Evolutionary conservation across 2,113 vertebrate species (phyloP).

Genomic region (Dolichotis patagonum): DNA sequence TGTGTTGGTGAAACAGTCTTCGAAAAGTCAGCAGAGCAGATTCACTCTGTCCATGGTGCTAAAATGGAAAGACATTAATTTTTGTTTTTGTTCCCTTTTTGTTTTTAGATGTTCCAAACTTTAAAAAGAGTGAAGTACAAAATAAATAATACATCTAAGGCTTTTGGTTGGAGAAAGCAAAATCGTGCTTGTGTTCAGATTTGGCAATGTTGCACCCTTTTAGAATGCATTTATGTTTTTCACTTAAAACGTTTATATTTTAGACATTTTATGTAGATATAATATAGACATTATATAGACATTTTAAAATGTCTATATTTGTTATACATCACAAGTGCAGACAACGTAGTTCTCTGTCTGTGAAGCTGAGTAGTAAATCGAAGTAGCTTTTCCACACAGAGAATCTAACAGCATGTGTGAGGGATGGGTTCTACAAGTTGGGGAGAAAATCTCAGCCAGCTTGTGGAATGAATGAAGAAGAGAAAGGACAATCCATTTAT

Average conservation of each 20-base stretch:
- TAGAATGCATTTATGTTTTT: conserved; percentile 34
- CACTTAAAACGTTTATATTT: conserved; percentile 47
- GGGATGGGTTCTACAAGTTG: background rate
- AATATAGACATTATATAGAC: too few relatives aligned
- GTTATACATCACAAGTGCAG: conserved; percentile 17
- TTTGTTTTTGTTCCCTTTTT: background rate
- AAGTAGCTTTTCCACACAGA: conserved; percentile 42
- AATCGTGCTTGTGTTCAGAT: background rate
- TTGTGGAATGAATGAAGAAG: conserved; percentile 18
- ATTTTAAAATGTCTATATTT: conserved; percentile 30
- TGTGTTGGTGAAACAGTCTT: background rate
- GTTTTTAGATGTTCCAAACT: conserved; percentile 23
- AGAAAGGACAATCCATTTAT: conserved; percentile 35
- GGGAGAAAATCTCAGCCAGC: background rate
- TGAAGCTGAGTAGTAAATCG: background rate
- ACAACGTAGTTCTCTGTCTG: background rate
- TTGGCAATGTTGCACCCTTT: background rate
- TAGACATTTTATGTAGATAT: too few relatives aligned
- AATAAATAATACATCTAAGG: background rate
- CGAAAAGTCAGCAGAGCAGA: background rate
- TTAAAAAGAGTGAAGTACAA: conserved; percentile 21
- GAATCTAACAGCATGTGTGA: conserved; percentile 28
- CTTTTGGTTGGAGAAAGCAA: background rate
- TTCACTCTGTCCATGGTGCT: conserved; percentile 10
- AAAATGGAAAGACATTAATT: conserved; percentile 12